A percentile compares a stretch with the other conserved stretches of the same genome.
Conservation (phyloP, 1,140 invertebrate species). For the Scaptomyza montana region DNA sequence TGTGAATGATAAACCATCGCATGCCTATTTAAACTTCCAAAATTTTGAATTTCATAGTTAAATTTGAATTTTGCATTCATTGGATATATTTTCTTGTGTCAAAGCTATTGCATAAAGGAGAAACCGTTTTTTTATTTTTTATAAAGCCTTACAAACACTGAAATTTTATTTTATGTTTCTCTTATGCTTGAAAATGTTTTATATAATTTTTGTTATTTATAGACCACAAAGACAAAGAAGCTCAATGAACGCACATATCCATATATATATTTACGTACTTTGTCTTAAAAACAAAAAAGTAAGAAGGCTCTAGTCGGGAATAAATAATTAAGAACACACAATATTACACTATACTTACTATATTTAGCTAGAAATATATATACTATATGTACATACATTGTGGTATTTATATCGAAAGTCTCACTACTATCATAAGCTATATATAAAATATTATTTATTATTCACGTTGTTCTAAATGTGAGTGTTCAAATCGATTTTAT, state of each 20-base stretch:
- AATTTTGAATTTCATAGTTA: background rate
- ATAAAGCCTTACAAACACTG: background rate
- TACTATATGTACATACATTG: background rate
- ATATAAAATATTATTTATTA: background rate
- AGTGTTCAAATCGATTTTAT: background rate
- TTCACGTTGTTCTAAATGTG: background rate
- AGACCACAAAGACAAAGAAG: constrained; percentile 5
- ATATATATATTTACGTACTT: constrained; percentile 3
- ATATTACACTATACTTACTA: background rate
- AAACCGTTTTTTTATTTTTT: background rate
- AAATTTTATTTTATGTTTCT: constrained; percentile 26
- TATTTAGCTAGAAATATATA: no score
- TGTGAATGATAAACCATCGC: background rate
- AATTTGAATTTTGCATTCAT: no score
- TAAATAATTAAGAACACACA: no score
- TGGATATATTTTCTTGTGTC: background rate
- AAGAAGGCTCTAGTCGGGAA: no score
- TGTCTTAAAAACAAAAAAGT: background rate
- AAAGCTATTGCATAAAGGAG: constrained; percentile 20
- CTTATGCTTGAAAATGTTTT: constrained; percentile 18
- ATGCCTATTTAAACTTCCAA: no score
- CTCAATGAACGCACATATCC: constrained; percentile 32
- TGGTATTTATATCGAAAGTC: background rate
- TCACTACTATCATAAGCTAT: background rate
- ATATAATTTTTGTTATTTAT: constrained; percentile 19